Percentiles rank a stretch among this genome's conserved stretches.
phyloP scores from a whole-genome alignment of 1,140 invertebrate species.

The Drosophila nikananu region DNA sequence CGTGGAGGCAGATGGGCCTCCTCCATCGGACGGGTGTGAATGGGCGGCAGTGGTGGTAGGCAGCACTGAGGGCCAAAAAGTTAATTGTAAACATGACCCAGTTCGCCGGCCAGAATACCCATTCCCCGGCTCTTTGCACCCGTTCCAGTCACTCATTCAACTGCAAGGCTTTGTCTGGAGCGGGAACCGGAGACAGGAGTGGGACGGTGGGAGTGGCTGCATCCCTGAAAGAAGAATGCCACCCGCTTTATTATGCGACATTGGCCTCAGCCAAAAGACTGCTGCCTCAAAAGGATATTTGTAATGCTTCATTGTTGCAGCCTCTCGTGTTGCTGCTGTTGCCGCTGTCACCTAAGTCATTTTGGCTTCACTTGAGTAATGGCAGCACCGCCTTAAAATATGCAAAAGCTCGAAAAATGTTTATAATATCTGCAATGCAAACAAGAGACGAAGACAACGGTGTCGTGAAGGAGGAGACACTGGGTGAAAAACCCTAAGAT shows the following conservation, averaged over 20 bases:
- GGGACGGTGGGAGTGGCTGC: slow-evolving; percentile 7
- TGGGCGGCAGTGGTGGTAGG: slow-evolving; percentile 8
- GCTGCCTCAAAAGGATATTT: slow-evolving; percentile 65
- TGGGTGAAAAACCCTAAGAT: not conserved
- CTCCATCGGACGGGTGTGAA: not conserved
- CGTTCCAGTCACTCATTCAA: slow-evolving; percentile 31
- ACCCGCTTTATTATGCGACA: slow-evolving; percentile 68
- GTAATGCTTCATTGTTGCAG: slow-evolving; percentile 65
- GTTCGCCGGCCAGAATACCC: slow-evolving; percentile 43
- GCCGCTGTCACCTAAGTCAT: slow-evolving; percentile 67
- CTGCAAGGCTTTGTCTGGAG: slow-evolving; percentile 45
- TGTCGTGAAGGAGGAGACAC: slow-evolving; percentile 3
- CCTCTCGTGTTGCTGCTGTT: slow-evolving; percentile 16
- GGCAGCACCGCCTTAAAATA: slow-evolving; percentile 64
- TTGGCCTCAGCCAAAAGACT: slow-evolving; percentile 48
- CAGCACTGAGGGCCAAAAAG: slow-evolving; percentile 60
- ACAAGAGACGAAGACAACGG: slow-evolving; percentile 42
- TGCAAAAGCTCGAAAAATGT: slow-evolving; percentile 78
- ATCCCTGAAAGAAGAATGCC: slow-evolving; percentile 64
- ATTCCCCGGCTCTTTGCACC: not conserved
- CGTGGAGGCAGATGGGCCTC: slow-evolving; percentile 22
- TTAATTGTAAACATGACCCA: slow-evolving; percentile 83
- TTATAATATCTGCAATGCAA: slow-evolving; percentile 77
- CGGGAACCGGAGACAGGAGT: slow-evolving; percentile 29
- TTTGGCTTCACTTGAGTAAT: slow-evolving; percentile 69